These are phyloP conservation scores for Nannobrachium achirus DNA, from an alignment of 2,113 vertebrate genomes.

Conservation along the genomic window DNA sequence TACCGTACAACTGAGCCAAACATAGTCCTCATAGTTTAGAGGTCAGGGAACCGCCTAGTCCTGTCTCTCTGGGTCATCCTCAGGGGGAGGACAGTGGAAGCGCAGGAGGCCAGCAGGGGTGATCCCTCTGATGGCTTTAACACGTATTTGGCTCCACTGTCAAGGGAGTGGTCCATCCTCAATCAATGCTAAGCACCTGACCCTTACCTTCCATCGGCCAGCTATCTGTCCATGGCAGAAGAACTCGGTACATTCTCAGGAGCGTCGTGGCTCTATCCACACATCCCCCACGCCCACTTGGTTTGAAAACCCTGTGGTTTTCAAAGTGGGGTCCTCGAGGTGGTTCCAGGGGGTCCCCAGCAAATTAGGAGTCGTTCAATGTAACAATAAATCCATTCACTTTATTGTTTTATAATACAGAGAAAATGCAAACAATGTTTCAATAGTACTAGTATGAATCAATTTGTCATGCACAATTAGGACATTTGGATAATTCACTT, in stretches of 20 bases:
- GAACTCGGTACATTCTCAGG: conserved; percentile 48
- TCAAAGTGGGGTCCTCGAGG: too few species aligned
- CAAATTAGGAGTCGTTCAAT: too few species aligned
- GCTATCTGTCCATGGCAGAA: conserved; percentile 9
- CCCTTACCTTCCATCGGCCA: conserved; percentile 30
- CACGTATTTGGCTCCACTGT: conserved; percentile 41
- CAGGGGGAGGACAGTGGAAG: conserved; percentile 21
- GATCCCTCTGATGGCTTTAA: conserved; percentile 27
- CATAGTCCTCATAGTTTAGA: conserved; percentile 12
- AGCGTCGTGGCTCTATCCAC: conserved; percentile 33
- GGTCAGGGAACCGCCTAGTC: conserved; percentile 17
- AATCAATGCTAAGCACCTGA: conserved; percentile 56
- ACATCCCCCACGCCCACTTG: too few species aligned
- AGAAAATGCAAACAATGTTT: too few species aligned
- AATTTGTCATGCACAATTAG: too few species aligned
- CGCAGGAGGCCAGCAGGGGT: conserved; percentile 23
- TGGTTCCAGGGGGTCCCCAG: too few species aligned
- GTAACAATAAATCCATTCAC: too few species aligned
- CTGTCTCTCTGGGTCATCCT: conserved; percentile 28
- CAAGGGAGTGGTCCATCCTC: conserved; percentile 46
- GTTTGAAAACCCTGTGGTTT: too few species aligned
- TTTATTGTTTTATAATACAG: too few species aligned
- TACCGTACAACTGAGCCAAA: not conserved
- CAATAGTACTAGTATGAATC: too few species aligned
- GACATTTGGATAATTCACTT: too few species aligned